These are phyloP conservation scores for Amphipoea oculea DNA, from an alignment of 2,888 invertebrate genomes.

Conservation along the genomic window DNA sequence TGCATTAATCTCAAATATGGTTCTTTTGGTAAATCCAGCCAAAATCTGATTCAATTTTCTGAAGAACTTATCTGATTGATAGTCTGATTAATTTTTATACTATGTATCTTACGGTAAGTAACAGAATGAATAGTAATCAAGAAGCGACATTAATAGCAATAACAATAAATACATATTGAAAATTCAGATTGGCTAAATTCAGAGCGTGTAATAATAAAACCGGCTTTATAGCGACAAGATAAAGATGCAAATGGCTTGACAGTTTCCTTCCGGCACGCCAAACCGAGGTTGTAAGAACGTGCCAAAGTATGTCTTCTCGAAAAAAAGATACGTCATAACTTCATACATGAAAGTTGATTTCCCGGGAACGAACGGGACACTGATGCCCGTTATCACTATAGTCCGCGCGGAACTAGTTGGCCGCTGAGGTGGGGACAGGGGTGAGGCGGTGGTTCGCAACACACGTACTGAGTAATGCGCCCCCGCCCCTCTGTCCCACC, in stretches of 20 bases:
- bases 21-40: background rate
- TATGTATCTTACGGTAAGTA: background rate
- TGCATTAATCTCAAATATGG: no score
- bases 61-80: background rate
- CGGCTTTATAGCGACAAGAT: background rate
- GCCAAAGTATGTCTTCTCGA: no score
- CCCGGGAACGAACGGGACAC: no score
- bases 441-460: no score
- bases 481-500: no score
- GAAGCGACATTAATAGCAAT: background rate
- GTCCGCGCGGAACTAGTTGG: no score
- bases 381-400: no score
- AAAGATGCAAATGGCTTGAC: background rate
- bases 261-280: background rate
- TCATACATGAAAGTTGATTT: no score
- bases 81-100: background rate
- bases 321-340: no score
- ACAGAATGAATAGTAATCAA: background rate
- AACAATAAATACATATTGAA: background rate
- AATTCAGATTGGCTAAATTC: background rate
- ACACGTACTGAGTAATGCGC: no score
- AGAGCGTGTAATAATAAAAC: conserved; percentile 2
- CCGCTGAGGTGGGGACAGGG: no score
- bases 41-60: background rate
- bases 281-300: background rate